Conservation (phyloP, 2,113 vertebrate genomes). For the Osmerus eperlanus region DNA sequence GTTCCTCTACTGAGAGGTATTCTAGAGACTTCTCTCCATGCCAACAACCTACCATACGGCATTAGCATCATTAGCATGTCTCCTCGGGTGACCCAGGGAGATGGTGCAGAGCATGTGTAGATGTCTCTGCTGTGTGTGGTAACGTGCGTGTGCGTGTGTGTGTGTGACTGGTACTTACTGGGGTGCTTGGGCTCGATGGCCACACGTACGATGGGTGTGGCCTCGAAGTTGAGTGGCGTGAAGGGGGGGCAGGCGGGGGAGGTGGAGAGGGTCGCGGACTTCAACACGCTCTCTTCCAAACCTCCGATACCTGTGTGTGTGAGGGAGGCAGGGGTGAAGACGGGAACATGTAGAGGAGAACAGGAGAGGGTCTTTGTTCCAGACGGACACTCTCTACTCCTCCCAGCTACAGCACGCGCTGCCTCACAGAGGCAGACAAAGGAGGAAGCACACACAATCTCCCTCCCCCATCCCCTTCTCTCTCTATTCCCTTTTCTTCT, state of each 20-base stretch:
- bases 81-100: neutral
- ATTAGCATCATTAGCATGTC: slow-evolving; percentile 1
- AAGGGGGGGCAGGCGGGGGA: slow-evolving; percentile 86
- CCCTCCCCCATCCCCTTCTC: neutral
- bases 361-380: neutral
- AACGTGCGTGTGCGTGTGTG: too few species aligned
- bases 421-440: neutral
- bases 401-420: neutral
- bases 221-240: slow-evolving; percentile 90
- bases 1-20: too few species aligned
- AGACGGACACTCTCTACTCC: neutral
- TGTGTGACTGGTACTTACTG: slow-evolving; percentile 71
- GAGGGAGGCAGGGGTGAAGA: too few species aligned
- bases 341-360: too few species aligned
- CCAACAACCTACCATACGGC: too few species aligned
- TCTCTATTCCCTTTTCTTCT: neutral
- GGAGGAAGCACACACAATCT: neutral
- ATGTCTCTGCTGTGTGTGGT: too few species aligned
- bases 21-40: too few species aligned
- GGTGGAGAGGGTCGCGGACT: slow-evolving; percentile 89
- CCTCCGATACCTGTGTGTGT: slow-evolving; percentile 83
- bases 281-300: slow-evolving; percentile 87
- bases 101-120: neutral
- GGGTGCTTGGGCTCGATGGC: slow-evolving; percentile 93
- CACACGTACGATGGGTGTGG: slow-evolving; percentile 89